Percentiles rank a stretch among this genome's conserved stretches.
These are phyloP conservation scores for Ailurus styani DNA, from an alignment of 2,113 vertebrate species.

Conservation along the genomic window DNA sequence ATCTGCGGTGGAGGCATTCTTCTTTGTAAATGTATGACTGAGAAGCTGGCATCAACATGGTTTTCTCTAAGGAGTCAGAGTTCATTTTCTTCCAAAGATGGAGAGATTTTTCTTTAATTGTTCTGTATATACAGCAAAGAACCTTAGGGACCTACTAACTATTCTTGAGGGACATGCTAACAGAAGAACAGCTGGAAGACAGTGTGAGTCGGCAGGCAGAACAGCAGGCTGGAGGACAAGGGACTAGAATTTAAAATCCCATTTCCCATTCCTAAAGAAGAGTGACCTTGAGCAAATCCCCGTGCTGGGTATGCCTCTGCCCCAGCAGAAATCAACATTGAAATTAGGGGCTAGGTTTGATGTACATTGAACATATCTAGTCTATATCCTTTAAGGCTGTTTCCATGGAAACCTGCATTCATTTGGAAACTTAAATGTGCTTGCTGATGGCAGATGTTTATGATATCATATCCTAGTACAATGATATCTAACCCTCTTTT, in stretches of 20 bases:
- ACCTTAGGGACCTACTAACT: constrained; percentile 36
- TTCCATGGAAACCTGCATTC: constrained; percentile 57
- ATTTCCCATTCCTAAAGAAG: neutral
- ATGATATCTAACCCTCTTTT: neutral
- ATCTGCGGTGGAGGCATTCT: neutral
- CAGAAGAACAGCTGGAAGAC: constrained; percentile 63
- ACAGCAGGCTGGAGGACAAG: constrained; percentile 63
- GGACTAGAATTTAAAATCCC: constrained; percentile 30
- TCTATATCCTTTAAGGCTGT: constrained; percentile 19
- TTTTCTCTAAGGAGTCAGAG: neutral
- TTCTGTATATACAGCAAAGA: constrained; percentile 26
- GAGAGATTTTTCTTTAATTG: constrained; percentile 52
- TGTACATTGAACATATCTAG: constrained; percentile 10
- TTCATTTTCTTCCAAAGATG: constrained; percentile 16
- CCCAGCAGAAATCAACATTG: constrained; percentile 8
- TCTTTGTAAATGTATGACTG: neutral
- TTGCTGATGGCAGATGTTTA: neutral
- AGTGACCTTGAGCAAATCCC: constrained; percentile 58
- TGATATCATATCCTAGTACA: neutral
- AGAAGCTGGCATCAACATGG: neutral
- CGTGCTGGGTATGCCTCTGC: neutral
- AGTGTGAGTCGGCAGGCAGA: neutral
- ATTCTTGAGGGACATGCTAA: neutral
- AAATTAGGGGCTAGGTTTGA: neutral
- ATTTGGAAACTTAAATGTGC: constrained; percentile 34